A percentile compares a stretch with the other conserved stretches of the same genome.
Evolutionary conservation across 2,113 vertebrate species (phyloP).

Genomic region (Prietella phreatophila): DNA sequence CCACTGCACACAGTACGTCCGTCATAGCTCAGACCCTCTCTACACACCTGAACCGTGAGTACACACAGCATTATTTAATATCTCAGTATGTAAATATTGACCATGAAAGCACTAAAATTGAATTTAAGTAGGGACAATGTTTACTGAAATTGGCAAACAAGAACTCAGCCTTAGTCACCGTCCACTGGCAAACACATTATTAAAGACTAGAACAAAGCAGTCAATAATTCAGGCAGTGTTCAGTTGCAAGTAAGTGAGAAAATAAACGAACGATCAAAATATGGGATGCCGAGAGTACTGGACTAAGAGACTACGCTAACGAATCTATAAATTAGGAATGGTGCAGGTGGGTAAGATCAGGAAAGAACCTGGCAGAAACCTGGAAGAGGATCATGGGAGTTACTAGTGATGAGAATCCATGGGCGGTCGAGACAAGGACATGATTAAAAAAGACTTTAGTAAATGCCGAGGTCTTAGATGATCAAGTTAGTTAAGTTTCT

Average conservation of each 20-base stretch:
- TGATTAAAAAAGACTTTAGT: background rate
- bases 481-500: background rate
- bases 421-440: background rate
- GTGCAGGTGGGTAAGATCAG: background rate
- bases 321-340: background rate
- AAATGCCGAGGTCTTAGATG: background rate
- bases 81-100: background rate
- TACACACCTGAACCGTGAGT: slow-evolving; percentile 99
- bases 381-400: background rate
- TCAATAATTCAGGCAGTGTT: background rate
- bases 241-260: background rate
- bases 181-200: background rate
- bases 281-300: background rate
- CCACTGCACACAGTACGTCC: slow-evolving; percentile 96
- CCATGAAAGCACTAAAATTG: background rate
- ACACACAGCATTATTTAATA: slow-evolving; percentile 8
- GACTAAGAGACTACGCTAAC: background rate
- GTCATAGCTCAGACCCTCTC: slow-evolving; percentile 93
- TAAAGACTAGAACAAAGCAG: background rate
- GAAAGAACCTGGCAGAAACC: background rate
- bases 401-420: background rate
- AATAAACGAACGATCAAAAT: background rate
- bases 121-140: background rate
- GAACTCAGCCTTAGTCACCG: background rate
- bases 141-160: background rate